These are phyloP conservation scores for Scarus forsteni DNA, from an alignment of 2,797 vertebrate species.

Conservation along the genomic window DNA sequence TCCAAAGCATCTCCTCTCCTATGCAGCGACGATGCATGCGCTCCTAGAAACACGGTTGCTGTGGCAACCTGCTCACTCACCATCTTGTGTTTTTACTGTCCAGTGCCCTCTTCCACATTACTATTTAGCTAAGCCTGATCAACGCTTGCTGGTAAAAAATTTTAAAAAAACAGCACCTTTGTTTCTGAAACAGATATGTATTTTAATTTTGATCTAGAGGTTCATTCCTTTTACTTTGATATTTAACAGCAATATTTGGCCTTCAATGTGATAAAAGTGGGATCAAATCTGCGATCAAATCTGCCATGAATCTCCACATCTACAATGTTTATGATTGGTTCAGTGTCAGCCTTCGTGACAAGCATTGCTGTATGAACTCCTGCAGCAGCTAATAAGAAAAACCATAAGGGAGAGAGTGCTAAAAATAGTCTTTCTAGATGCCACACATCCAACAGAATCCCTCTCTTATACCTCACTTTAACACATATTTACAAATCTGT, in stretches of 20 bases:
- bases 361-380: conserved; percentile 60
- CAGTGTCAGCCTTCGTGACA: conserved; percentile 55
- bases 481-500: conserved; percentile 34
- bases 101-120: conserved; percentile 78
- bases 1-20: conserved; percentile 74
- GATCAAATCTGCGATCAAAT: conserved; percentile 38
- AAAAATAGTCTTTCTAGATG: conserved; percentile 78
- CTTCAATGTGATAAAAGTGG: conserved; percentile 32
- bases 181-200: conserved; percentile 9
- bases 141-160: conserved; percentile 50
- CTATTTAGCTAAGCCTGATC: conserved; percentile 71
- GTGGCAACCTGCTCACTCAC: conserved; percentile 85
- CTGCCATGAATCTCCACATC: conserved; percentile 41
- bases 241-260: conserved; percentile 29
- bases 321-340: conserved; percentile 58
- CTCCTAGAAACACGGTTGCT: conserved; percentile 84
- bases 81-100: conserved; percentile 86
- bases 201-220: conserved; percentile 20
- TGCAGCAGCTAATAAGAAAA: conserved; percentile 66
- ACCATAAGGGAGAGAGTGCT: conserved; percentile 66
- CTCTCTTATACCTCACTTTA: conserved; percentile 17
- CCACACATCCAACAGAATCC: conserved; percentile 63
- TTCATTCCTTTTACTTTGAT: conserved; percentile 1
- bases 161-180: conserved; percentile 24
- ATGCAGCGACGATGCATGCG: conserved; percentile 73